phyloP scores from a whole-genome alignment of 2,888 invertebrate genomes.

The Cephus pulcher region DNA sequence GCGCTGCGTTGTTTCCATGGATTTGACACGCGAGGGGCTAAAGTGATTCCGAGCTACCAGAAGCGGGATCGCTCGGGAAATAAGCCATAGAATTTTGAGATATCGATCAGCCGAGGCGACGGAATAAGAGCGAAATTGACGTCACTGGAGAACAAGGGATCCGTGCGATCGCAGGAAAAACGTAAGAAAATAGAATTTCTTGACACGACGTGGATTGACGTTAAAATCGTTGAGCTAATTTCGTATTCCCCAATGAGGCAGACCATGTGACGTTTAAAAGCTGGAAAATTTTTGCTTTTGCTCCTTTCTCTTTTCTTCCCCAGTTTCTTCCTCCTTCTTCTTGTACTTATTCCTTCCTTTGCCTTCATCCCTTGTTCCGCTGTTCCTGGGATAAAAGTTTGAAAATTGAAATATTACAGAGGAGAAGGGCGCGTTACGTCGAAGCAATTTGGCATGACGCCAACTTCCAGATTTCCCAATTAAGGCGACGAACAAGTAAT shows the following conservation, averaged over 20 bases:
- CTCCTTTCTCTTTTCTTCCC: not conserved
- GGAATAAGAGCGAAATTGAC: not conserved
- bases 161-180: not conserved
- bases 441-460: constrained; percentile 54
- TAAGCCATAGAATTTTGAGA: not conserved
- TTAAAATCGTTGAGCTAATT: not conserved
- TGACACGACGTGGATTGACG: not conserved
- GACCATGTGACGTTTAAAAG: constrained; percentile 17
- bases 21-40: constrained; percentile 25
- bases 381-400: constrained; percentile 23
- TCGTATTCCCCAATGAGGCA: not conserved
- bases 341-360: constrained; percentile 8
- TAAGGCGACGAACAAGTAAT: not conserved
- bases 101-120: not conserved
- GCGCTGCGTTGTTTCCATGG: constrained; percentile 22
- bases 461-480: constrained; percentile 40
- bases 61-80: not conserved
- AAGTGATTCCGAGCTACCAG: constrained; percentile 18
- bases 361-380: constrained; percentile 19
- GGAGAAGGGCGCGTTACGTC: constrained; percentile 39
- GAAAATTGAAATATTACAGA: constrained; percentile 49
- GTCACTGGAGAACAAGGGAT: not conserved
- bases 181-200: not conserved
- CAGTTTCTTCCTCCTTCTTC: not conserved
- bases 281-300: constrained; percentile 17